phyloP scores from a whole-genome alignment of 2,888 invertebrate species.

The Arge pagana region DNA sequence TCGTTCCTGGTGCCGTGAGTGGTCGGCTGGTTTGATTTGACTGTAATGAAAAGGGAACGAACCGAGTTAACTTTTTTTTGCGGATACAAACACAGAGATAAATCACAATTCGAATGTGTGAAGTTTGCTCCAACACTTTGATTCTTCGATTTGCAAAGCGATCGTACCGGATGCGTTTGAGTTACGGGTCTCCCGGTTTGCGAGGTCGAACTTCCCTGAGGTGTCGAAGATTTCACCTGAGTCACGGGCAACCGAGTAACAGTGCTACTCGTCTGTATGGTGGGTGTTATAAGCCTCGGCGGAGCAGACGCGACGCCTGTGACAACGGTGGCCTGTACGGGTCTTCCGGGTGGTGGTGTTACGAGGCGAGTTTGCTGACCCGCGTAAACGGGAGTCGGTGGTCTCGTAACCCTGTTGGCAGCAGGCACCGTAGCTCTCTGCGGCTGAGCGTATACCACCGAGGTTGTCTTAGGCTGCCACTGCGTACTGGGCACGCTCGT shows the following conservation, averaged over 20 bases:
- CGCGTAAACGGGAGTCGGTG: slow-evolving; percentile 33
- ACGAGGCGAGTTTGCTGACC: slow-evolving; percentile 46
- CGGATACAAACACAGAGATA: not conserved
- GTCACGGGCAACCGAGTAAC: slow-evolving; percentile 49
- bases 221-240: slow-evolving; percentile 44
- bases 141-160: too few relatives aligned
- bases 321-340: slow-evolving; percentile 52
- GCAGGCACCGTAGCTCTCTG: slow-evolving; percentile 50
- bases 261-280: slow-evolving; percentile 46
- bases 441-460: slow-evolving; percentile 51
- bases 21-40: slow-evolving; percentile 47
- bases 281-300: slow-evolving; percentile 51
- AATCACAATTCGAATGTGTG: slow-evolving; percentile 3
- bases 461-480: slow-evolving; percentile 49
- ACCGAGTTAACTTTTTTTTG: slow-evolving; percentile 3
- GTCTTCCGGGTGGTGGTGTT: slow-evolving; percentile 46
- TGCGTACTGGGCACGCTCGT: slow-evolving; percentile 48
- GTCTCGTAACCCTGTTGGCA: slow-evolving; percentile 46
- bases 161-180: slow-evolving; percentile 50
- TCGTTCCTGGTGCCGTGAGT: slow-evolving; percentile 41
- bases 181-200: slow-evolving; percentile 44
- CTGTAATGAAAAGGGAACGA: slow-evolving; percentile 31
- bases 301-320: slow-evolving; percentile 48
- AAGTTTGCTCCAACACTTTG: not conserved
- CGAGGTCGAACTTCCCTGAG: slow-evolving; percentile 46